Conservation (phyloP, 2,888 invertebrate genomes). For the Coelogynopora nodosa region DNA sequence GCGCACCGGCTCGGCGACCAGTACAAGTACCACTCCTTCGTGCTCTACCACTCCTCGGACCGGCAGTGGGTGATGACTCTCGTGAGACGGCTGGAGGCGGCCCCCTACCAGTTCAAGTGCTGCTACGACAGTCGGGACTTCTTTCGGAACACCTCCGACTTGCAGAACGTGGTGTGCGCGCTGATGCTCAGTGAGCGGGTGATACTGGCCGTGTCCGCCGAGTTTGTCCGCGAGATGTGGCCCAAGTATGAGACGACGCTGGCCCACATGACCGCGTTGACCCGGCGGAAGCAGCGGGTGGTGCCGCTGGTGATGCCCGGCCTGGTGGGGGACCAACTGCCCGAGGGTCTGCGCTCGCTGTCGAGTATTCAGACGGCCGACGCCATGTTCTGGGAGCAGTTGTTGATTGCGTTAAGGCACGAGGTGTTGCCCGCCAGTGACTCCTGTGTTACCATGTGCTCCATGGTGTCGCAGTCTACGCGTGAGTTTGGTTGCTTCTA, state of each 20-base stretch:
- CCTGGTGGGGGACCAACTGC: slow-evolving; percentile 48
- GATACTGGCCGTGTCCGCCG: slow-evolving; percentile 52
- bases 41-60: slow-evolving; percentile 53
- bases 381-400: slow-evolving; percentile 52
- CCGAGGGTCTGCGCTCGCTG: slow-evolving; percentile 52
- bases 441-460: slow-evolving; percentile 43
- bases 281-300: slow-evolving; percentile 53
- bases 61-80: slow-evolving; percentile 52
- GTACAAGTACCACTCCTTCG: slow-evolving; percentile 54
- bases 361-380: slow-evolving; percentile 52
- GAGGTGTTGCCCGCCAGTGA: slow-evolving; percentile 49
- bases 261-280: slow-evolving; percentile 52
- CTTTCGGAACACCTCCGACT: slow-evolving; percentile 43
- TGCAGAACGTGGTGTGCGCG: slow-evolving; percentile 53
- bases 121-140: slow-evolving; percentile 50
- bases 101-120: slow-evolving; percentile 53
- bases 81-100: slow-evolving; percentile 51
- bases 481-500: too few species aligned
- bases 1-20: slow-evolving; percentile 50
- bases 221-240: slow-evolving; percentile 53
- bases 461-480: slow-evolving; percentile 42
- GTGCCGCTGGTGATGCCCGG: slow-evolving; percentile 53
- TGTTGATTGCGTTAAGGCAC: slow-evolving; percentile 51
- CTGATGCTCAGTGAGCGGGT: slow-evolving; percentile 56
- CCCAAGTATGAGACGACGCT: slow-evolving; percentile 52